These are phyloP conservation scores for Epistrophe grossulariae DNA, from an alignment of 2,888 invertebrate species.

Conservation along the genomic window DNA sequence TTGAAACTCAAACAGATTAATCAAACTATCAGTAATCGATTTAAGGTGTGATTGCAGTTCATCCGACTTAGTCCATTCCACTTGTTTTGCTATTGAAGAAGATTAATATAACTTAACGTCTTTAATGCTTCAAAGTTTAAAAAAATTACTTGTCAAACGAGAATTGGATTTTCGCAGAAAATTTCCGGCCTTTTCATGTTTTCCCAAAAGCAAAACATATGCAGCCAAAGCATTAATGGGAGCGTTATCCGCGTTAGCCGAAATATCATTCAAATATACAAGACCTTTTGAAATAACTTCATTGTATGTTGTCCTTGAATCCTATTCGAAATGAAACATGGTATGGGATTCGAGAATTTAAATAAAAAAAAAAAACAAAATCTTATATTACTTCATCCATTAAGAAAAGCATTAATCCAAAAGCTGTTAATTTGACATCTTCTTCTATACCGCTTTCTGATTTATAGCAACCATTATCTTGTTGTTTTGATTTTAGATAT, in stretches of 20 bases:
- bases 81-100: slow-evolving; percentile 80
- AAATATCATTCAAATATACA: slow-evolving; percentile 6
- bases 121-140: not conserved
- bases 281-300: slow-evolving; percentile 87
- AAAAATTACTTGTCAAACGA: not conserved
- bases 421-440: slow-evolving; percentile 90
- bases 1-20: slow-evolving; percentile 80
- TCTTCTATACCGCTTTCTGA: slow-evolving; percentile 89
- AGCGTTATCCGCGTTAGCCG: not conserved
- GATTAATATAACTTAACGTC: slow-evolving; percentile 84
- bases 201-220: slow-evolving; percentile 43
- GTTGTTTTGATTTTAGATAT: slow-evolving; percentile 89
- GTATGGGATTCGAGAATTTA: not conserved
- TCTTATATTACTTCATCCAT: slow-evolving; percentile 86
- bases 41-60: slow-evolving; percentile 75
- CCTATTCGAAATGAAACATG: not conserved
- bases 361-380: not conserved
- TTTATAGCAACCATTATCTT: slow-evolving; percentile 90
- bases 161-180: not conserved
- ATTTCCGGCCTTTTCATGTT: slow-evolving; percentile 30
- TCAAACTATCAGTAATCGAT: slow-evolving; percentile 79
- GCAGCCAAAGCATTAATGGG: slow-evolving; percentile 5
- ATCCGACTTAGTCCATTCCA: not conserved
- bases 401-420: slow-evolving; percentile 89
- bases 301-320: slow-evolving; percentile 82